Percentiles rank a stretch among this genome's conserved stretches.
phyloP scores from a whole-genome alignment of 2,113 vertebrate genomes.

The Oryzias celebensis region DNA sequence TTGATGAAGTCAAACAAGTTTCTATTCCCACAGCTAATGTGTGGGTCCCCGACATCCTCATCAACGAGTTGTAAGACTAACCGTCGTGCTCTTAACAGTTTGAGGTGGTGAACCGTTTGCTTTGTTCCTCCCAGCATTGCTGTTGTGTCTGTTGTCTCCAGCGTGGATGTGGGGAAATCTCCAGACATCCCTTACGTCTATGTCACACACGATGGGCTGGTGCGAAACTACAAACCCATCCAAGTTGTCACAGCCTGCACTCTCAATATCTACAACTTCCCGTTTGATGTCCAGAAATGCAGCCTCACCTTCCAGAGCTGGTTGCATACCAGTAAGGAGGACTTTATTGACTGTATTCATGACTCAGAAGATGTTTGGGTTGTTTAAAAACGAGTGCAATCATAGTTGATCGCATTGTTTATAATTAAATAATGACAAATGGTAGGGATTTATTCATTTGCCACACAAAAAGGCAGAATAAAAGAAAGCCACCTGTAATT shows the following conservation, averaged over 20 bases:
- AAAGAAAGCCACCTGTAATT: background rate
- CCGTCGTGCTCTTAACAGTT: background rate
- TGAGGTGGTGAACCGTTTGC: background rate
- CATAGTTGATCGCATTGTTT: no score
- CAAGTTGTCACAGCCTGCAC: slow-evolving; percentile 95
- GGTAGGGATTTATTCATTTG: no score
- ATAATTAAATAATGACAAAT: no score
- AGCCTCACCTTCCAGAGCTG: slow-evolving; percentile 97
- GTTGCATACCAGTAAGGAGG: slow-evolving; percentile 89
- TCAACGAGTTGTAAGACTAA: slow-evolving; percentile 94
- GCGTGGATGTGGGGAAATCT: slow-evolving; percentile 94
- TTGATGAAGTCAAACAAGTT: slow-evolving; percentile 88
- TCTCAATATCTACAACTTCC: slow-evolving; percentile 98
- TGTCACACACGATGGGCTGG: slow-evolving; percentile 81
- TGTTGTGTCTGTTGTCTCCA: slow-evolving; percentile 48
- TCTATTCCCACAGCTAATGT: slow-evolving; percentile 88
- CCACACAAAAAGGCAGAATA: no score
- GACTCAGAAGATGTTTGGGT: background rate
- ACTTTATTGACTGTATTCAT: background rate
- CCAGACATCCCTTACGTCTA: slow-evolving; percentile 94
- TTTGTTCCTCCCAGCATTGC: background rate
- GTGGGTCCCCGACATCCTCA: slow-evolving; percentile 97
- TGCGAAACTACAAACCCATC: slow-evolving; percentile 95
- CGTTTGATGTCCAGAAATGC: slow-evolving; percentile 97
- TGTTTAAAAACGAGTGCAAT: no score